Evolutionary conservation across 1,140 invertebrate genomes (phyloP), one percentile per base, ranked within the genome.

Genomic region (Pogonus chalceus): DNA sequence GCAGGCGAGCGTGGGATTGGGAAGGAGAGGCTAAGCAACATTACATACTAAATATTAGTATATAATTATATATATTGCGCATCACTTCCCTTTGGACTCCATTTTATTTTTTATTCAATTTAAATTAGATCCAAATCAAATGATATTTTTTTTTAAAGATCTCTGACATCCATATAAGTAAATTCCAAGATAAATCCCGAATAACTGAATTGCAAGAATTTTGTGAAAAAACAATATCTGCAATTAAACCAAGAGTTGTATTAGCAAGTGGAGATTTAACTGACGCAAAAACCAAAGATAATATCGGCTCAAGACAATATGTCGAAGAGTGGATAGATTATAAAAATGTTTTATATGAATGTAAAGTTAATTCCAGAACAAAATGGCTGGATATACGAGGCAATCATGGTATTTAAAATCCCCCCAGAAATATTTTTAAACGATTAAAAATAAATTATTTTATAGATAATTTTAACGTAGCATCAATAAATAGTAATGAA

Each of bases 391-490:
- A 96, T 73, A 86, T 94, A 54, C 77, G 92, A 71, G 93, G 93
- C 69, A 96, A 96, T 79, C 93, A 96, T 83, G 92, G 91, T 93
- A 76, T 68, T 61, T 55, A 24, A 31, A 35, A 55, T 18, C 14
- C 14, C 26, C 14, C 14, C 4, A 7, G 26, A 7, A 14, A 31
- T 31, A 7, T 31, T 14, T 14, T 31, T 7, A 31, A n/a, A n/a
- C n/a, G n/a, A 31, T 31, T 31, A 4, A 31, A 31, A 31, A 7
- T 31, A 14, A 31, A 31, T 7, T 14, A 7, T 43, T 4, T 80
- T 84, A 24, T 73, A 94, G 91, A 96, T 80, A 91, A 92, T 69
- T 95, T 95, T 72, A 88, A 92, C 72, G 84, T 93, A 35, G 75
- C 81, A 47, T 73, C 78, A 59, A 65, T 81, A 50, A 73, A 80